These are phyloP conservation scores for Tenebrosternarchus preto DNA, from an alignment of 2,113 vertebrate species.

Conservation along the genomic window DNA sequence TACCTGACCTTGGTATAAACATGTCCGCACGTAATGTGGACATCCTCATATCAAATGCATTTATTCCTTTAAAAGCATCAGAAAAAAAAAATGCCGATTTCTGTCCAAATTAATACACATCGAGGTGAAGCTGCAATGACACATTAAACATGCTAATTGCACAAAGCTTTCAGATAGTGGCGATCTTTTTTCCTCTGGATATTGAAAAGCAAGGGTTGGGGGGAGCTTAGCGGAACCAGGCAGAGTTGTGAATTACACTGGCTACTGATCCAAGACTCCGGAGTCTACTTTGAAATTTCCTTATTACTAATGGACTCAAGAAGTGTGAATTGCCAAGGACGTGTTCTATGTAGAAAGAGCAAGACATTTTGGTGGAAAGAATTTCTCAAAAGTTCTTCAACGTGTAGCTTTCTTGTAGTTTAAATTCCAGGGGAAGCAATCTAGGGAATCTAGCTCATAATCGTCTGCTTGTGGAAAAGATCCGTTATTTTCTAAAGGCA, in stretches of 20 bases:
- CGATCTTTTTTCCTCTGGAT: neutral
- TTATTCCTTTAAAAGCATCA: too few species aligned
- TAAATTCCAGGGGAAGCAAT: neutral
- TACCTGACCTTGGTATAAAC: too few species aligned
- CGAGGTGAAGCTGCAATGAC: neutral
- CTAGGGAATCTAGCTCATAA: neutral
- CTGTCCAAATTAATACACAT: too few species aligned
- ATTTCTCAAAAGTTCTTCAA: neutral
- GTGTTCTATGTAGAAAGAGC: neutral
- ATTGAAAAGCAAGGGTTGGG: neutral
- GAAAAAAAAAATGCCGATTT: too few species aligned
- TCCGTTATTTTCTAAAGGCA: conserved; percentile 10
- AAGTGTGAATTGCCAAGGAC: too few species aligned
- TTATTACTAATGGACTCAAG: too few species aligned
- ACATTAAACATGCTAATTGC: conserved; percentile 5
- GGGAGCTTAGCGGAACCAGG: neutral
- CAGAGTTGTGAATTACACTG: neutral
- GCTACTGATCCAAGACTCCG: neutral
- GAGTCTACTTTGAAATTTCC: neutral
- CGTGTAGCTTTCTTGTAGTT: neutral
- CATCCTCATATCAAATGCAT: too few species aligned
- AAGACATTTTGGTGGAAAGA: neutral
- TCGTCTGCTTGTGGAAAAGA: neutral
- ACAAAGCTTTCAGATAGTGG: neutral
- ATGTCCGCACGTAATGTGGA: too few species aligned